Percentiles rank a stretch among this genome's conserved stretches.
These are phyloP conservation scores for Nymphalis c-album DNA, from an alignment of 2,888 invertebrate species.

Conservation along the genomic window DNA sequence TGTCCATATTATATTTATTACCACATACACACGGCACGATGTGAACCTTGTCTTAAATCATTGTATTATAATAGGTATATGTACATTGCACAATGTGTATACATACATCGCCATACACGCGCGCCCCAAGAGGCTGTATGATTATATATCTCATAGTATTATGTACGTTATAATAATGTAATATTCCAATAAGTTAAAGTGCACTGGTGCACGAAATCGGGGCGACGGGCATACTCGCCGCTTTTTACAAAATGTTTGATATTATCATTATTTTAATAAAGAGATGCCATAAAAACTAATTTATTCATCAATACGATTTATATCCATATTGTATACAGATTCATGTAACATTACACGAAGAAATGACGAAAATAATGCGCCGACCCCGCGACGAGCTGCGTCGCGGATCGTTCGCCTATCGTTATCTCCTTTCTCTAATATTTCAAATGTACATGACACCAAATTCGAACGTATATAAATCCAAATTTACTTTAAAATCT, in stretches of 20 bases:
- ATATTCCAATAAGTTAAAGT: conserved; percentile 82
- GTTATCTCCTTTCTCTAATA: conserved; percentile 79
- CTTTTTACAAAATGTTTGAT: conserved; percentile 81
- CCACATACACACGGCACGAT: conserved; percentile 95
- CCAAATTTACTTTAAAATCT: conserved; percentile 82
- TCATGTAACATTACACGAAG: conserved; percentile 85
- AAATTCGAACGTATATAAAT: conserved; percentile 82
- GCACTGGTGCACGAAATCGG: conserved; percentile 82
- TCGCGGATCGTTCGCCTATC: conserved; percentile 76
- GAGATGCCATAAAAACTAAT: conserved; percentile 82
- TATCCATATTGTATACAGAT: conserved; percentile 83
- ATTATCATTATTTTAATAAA: conserved; percentile 81
- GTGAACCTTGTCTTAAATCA: conserved; percentile 93
- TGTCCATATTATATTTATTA: conserved; percentile 93
- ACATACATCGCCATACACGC: conserved; percentile 86
- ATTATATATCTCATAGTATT: conserved; percentile 82
- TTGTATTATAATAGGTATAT: conserved; percentile 86
- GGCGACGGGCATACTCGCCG: conserved; percentile 78
- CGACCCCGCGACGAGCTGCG: conserved; percentile 64
- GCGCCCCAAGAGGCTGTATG: conserved; percentile 83
- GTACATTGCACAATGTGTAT: conserved; percentile 87
- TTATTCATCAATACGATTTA: conserved; percentile 80
- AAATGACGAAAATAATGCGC: conserved; percentile 80
- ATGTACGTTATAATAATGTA: conserved; percentile 81
- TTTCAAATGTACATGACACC: conserved; percentile 82